Conservation (phyloP, 2,113 vertebrate genomes). For the Nannobrachium achirus region DNA sequence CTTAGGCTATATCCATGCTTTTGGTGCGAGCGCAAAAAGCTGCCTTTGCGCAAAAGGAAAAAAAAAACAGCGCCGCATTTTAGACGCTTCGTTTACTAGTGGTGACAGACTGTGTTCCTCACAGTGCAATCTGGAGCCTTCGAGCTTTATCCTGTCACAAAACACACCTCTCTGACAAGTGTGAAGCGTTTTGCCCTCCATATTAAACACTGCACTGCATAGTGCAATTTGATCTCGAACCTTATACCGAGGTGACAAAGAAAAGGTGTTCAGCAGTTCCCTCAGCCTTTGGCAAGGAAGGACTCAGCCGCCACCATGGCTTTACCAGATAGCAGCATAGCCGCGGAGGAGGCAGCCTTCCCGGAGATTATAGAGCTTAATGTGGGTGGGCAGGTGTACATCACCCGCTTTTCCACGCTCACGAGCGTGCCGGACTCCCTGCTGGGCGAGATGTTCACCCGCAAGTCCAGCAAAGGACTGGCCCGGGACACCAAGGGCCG, state of each 20-base stretch:
- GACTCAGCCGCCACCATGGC: slow-evolving; percentile 80
- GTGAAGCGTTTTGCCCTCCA: background rate
- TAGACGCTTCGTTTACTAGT: slow-evolving; percentile 12
- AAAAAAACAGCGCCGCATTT: slow-evolving; percentile 19
- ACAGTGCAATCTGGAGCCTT: slow-evolving; percentile 24
- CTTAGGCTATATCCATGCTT: background rate
- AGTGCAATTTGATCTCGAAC: slow-evolving; percentile 18
- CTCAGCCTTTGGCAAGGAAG: slow-evolving; percentile 12
- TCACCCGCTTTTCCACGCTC: slow-evolving; percentile 91
- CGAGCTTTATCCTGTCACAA: slow-evolving; percentile 5
- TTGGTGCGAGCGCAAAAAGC: slow-evolving; percentile 4
- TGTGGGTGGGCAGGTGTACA: slow-evolving; percentile 94
- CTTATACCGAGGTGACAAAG: background rate
- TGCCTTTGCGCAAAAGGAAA: slow-evolving; percentile 22
- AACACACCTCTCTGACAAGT: slow-evolving; percentile 16
- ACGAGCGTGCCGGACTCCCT: slow-evolving; percentile 88
- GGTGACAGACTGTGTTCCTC: background rate
- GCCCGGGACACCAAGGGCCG: slow-evolving; percentile 92
- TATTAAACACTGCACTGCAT: too few species aligned
- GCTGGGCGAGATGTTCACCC: slow-evolving; percentile 92
- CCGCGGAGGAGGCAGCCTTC: slow-evolving; percentile 81
- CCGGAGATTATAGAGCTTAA: slow-evolving; percentile 94
- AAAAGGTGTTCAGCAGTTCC: too few species aligned
- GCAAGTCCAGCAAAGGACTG: slow-evolving; percentile 81
- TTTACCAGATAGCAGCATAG: slow-evolving; percentile 82